Base-by-base conservation (phyloP, 30 jellyfish, hydroid and myxozoan genomes). In the Hydractinia echinata region DNA sequence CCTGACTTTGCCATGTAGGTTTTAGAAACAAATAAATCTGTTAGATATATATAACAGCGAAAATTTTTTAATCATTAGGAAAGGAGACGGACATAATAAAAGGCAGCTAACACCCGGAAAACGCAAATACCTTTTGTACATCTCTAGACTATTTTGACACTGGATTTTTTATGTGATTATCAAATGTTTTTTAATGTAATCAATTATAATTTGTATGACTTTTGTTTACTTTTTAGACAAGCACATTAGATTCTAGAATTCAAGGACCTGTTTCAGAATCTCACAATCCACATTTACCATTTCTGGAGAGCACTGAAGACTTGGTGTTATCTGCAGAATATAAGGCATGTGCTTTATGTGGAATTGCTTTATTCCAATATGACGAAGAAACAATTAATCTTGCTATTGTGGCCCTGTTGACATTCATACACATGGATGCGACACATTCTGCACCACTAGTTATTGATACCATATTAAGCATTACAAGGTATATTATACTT, bases 381-480 rank as follows among this genome's bases (percentile, higher is more conserved):
- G 94, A 84, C 15, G 95, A 92, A 56, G 96, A 92, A 61, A 80
- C 70, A 9, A 76, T 88, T 20, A 88, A 81, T 39, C 84, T 88
- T 7, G 81, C 95, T 79, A 82, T 94, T 21, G 90, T 94, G 48
- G 90, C 81, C 18, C 67, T 94, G 86, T 88, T 95, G 50, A 94
- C 99, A 50, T 94, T 88, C 70, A 69, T 94, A 53, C 96, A 94
- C 81, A 81, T 94, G 55, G 97, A 88, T 53, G 91, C 99, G 7
- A 94, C 78, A 60, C 51, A 82, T 87, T 91, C 99, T 53, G 99
- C 99, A 4, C 96, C 99, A n/a, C 54, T 79, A 64, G 72, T 94
- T 14, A 88, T 94, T 88, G 95, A 94, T 49, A 82, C 89, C 52
- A 76, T 94, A 5, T 49, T 72, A 18, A 62, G 82, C 30, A 95